Evolutionary conservation across 2,797 vertebrate genomes (phyloP), one percentile per base, ranked within the genome.

Genomic region (Amblyraja radiata): DNA sequence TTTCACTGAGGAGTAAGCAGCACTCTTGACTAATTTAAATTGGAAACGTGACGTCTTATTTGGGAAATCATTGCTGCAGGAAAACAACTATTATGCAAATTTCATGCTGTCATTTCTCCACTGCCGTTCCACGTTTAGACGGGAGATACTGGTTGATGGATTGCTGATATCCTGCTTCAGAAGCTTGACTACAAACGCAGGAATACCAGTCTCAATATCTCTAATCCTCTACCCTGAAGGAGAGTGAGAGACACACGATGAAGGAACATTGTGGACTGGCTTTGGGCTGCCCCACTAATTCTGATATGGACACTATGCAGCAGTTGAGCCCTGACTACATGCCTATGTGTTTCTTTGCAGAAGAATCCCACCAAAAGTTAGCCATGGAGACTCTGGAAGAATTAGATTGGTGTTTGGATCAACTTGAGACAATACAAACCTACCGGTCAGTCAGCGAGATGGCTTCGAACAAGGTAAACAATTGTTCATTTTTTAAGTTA

Each of bases 361-460:
- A 99, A 95, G 98, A 99, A 93, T 97, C 98, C 94, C 99, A 98
- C 96, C 98, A 99, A 96, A 99, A 99, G 95, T 96, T 99, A 96
- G 98, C 98, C 32, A 97, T 99, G 97, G 98, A 99, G 95, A 99
- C 98, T 71, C 97, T 99, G 97, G 98, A 99, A 95, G 98, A 99
- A 95, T 96, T 99, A 95, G 98, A 99, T 97, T 99, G 98, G 98
- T 99, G 98, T 96, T 96, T 99, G 96, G 98, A 99, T 96, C 98
- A 99, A 96, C 96, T 99, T 95, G 98, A 99, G 96, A 99, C 98
- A 94, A 99, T 99, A 94, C 98, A 99, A 96, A 99, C 98, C 28
- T 98, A 99, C 96, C 97, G 98, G 94, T 99, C 98, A 2, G 98
- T 99, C 96, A 99, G 98, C 21, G 98, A 99, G 97, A 99, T 99